Evolutionary conservation across 2,113 vertebrate genomes (phyloP).

Genomic region (Apus apus): DNA sequence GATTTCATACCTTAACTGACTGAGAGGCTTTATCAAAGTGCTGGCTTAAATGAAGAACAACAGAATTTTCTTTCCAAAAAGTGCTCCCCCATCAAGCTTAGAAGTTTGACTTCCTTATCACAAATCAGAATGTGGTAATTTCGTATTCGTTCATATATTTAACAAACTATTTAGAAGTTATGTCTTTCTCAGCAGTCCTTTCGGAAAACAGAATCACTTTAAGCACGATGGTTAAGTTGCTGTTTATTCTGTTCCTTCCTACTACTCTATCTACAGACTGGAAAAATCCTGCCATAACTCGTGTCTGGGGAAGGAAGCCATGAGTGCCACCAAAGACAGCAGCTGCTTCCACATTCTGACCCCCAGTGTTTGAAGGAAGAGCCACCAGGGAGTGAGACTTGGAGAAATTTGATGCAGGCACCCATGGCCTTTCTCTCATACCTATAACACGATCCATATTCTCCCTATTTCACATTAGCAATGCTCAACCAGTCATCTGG

Average conservation of each 20-base stretch:
- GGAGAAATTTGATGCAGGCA: neutral
- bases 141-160: neutral
- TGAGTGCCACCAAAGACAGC: neutral
- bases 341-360: neutral
- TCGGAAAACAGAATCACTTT: neutral
- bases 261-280: neutral
- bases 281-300: neutral
- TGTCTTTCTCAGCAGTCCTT: neutral
- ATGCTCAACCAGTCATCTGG: neutral
- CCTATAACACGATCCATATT: neutral
- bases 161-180: neutral
- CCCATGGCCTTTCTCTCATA: neutral
- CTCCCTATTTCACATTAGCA: neutral
- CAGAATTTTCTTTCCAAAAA: neutral
- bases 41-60: neutral
- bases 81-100: neutral
- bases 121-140: neutral
- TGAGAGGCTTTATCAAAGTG: neutral
- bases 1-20: neutral
- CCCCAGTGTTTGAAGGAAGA: neutral
- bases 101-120: neutral
- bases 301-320: neutral
- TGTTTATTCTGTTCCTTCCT: neutral
- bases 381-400: neutral
- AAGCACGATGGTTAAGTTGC: neutral